A percentile compares a stretch with the other conserved stretches of the same genome.
phyloP scores from a whole-genome alignment of 1,140 invertebrate genomes.

The Oncopeltus fasciatus region DNA sequence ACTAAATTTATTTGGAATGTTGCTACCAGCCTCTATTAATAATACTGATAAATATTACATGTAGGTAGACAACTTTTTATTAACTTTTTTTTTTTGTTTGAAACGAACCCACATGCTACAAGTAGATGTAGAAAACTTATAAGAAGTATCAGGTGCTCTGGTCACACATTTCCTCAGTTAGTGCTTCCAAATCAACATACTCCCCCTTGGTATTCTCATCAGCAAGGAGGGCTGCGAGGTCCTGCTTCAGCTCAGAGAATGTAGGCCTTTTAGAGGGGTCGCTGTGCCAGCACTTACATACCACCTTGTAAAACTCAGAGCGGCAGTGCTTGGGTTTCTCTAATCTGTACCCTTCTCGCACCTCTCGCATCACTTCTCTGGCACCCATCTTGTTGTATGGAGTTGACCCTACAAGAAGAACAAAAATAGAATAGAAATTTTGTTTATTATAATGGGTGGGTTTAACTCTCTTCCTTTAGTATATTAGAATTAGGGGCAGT shows the following conservation, averaged over 20 bases:
- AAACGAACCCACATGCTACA: no score
- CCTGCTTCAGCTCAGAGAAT: constrained; percentile 50
- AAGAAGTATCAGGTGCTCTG: constrained; percentile 1
- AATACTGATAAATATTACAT: no score
- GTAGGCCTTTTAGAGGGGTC: constrained; percentile 56
- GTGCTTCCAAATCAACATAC: constrained; percentile 63
- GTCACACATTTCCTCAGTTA: constrained; percentile 34
- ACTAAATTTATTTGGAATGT: no score
- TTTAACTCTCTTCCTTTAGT: no score
- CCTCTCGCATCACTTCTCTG: constrained; percentile 56
- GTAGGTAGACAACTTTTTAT: no score
- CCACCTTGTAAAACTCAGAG: constrained; percentile 56
- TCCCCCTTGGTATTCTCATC: constrained; percentile 51
- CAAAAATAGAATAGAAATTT: no score
- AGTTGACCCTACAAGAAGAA: constrained; percentile 60
- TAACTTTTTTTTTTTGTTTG: no score
- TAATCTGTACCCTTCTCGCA: constrained; percentile 56
- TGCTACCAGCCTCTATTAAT: no score
- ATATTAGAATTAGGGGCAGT: no score
- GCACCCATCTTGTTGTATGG: constrained; percentile 67
- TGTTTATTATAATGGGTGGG: no score
- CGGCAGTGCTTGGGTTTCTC: constrained; percentile 61
- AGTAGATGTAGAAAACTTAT: no score
- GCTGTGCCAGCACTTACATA: constrained; percentile 58
- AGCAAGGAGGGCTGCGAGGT: constrained; percentile 51